Conservation (phyloP, 2,888 invertebrate genomes). For the Melanostoma mellinum region DNA sequence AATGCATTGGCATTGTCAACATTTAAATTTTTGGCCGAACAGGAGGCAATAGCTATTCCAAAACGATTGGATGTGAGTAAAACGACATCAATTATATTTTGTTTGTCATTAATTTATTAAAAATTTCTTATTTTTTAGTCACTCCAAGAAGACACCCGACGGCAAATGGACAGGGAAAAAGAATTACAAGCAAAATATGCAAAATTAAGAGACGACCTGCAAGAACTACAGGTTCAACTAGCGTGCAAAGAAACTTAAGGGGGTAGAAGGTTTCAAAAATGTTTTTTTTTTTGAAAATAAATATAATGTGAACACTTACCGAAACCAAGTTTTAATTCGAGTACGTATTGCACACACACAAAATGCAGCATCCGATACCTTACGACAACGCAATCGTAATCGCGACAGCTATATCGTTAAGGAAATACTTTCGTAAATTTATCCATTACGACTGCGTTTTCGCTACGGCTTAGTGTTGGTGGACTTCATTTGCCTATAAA, state of each 20-base stretch:
- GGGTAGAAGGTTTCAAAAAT: neutral
- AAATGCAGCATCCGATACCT: too few relatives aligned
- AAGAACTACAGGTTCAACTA: constrained; percentile 79
- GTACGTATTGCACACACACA: too few relatives aligned
- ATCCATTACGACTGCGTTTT: too few relatives aligned
- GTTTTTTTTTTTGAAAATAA: neutral
- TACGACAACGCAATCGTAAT: too few relatives aligned
- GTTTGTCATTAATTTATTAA: neutral
- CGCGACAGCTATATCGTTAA: too few relatives aligned
- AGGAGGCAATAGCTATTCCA: constrained; percentile 95
- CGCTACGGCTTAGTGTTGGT: too few relatives aligned
- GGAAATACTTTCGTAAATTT: too few relatives aligned
- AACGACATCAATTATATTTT: neutral
- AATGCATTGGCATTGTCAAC: constrained; percentile 94
- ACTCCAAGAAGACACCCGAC: constrained; percentile 94
- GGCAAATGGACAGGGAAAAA: constrained; percentile 95
- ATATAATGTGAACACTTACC: too few relatives aligned
- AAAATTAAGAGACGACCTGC: constrained; percentile 87
- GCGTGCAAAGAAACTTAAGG: constrained; percentile 6
- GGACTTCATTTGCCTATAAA: too few relatives aligned
- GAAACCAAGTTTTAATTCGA: too few relatives aligned
- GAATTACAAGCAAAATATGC: constrained; percentile 92
- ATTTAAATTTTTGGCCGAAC: constrained; percentile 93
- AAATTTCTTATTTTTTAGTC: constrained; percentile 84
- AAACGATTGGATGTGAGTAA: constrained; percentile 90